Percentiles rank a stretch among this genome's conserved stretches.
Evolutionary conservation across 2,113 vertebrate genomes (phyloP).

Genomic region (Marmota monax): DNA sequence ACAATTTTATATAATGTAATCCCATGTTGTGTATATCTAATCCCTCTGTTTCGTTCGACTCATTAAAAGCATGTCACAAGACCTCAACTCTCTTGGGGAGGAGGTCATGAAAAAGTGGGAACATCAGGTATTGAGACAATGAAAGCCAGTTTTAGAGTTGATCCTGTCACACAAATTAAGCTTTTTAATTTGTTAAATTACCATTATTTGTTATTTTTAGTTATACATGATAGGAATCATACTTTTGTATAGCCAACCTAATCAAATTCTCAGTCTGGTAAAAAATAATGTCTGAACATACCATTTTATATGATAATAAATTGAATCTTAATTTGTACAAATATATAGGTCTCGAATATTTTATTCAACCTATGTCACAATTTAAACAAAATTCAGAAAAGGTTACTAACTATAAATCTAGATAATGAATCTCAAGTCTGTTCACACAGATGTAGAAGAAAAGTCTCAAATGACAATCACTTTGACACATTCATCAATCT

Average conservation of each 20-base stretch:
- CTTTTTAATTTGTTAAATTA: too few species aligned
- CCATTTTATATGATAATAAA: neutral
- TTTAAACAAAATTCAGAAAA: constrained; percentile 6
- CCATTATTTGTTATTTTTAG: too few species aligned
- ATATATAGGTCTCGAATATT: neutral
- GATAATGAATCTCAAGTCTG: neutral
- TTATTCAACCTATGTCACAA: neutral
- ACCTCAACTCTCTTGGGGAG: neutral
- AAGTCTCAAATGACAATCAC: neutral
- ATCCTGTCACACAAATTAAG: neutral
- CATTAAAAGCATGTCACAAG: neutral
- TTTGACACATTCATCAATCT: neutral
- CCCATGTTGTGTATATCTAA: neutral
- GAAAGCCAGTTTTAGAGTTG: neutral
- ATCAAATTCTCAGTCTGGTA: neutral
- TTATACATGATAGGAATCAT: too few species aligned
- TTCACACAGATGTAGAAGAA: neutral
- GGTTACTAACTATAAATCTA: neutral
- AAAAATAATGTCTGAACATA: neutral
- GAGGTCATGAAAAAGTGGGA: neutral
- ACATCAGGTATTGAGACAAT: neutral
- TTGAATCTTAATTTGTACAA: neutral
- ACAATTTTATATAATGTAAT: neutral
- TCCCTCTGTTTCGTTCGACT: neutral
- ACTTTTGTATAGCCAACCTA: neutral